phyloP scores from a whole-genome alignment of 2,888 invertebrate species.

The Drosophila imparisetae region DNA sequence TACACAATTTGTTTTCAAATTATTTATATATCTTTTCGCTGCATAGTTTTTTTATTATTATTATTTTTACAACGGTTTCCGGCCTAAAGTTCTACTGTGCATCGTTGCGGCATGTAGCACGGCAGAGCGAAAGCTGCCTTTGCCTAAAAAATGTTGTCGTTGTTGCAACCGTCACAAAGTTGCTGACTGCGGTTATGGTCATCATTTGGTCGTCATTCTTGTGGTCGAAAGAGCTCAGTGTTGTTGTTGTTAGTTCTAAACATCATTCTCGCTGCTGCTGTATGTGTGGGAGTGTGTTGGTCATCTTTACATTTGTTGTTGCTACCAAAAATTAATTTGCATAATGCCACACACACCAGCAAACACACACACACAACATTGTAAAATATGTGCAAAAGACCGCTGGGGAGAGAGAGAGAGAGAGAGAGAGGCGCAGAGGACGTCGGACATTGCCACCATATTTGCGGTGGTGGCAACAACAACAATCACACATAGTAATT shows the following conservation, averaged over 20 bases:
- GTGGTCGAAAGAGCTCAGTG: slow-evolving; percentile 47
- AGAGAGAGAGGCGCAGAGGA: background rate
- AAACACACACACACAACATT: slow-evolving; percentile 18
- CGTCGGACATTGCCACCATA: slow-evolving; percentile 46
- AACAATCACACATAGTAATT: slow-evolving; percentile 20
- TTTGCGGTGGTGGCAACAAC: slow-evolving; percentile 40
- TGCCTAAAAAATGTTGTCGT: slow-evolving; percentile 36
- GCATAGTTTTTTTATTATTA: background rate
- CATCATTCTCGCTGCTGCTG: slow-evolving; percentile 39
- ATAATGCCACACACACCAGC: slow-evolving; percentile 50
- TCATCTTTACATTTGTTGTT: slow-evolving; percentile 50
- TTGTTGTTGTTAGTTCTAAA: slow-evolving; percentile 45
- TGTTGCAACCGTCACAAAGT: slow-evolving; percentile 73
- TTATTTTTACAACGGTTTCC: background rate
- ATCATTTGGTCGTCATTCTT: slow-evolving; percentile 75
- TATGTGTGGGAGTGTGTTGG: slow-evolving; percentile 31
- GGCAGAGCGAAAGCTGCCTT: background rate
- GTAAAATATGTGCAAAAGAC: background rate
- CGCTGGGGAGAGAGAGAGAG: background rate
- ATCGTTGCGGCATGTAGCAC: background rate
- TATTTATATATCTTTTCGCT: background rate
- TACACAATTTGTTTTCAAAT: background rate
- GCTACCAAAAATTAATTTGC: slow-evolving; percentile 76
- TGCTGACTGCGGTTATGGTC: slow-evolving; percentile 76
- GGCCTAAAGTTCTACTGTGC: background rate